phyloP scores from a whole-genome alignment of 2,888 invertebrate genomes.

The Sarcophaga rosellei region DNA sequence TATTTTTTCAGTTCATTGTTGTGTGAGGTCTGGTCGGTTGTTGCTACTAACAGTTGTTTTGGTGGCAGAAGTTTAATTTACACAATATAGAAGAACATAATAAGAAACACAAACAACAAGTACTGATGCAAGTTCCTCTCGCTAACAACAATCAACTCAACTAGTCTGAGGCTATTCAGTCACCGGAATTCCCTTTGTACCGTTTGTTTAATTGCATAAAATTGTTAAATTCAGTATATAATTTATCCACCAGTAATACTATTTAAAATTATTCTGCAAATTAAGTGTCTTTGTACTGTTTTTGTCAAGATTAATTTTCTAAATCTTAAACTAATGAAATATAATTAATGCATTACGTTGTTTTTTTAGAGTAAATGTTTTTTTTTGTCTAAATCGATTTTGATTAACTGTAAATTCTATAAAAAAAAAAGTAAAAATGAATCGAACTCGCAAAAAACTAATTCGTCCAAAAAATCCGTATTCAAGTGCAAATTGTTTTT shows the following conservation, averaged over 20 bases:
- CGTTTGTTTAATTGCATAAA: background rate
- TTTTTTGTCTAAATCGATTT: slow-evolving; percentile 13
- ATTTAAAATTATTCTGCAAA: background rate
- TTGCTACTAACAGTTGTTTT: slow-evolving; percentile 10
- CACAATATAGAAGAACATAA: background rate
- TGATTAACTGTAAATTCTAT: slow-evolving; percentile 61
- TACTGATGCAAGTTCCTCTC: background rate
- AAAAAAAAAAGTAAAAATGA: slow-evolving; percentile 77
- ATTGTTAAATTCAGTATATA: background rate
- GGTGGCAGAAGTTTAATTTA: background rate
- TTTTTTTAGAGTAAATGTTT: background rate
- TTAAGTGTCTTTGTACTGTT: background rate
- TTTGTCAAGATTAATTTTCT: background rate
- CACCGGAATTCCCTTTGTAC: background rate
- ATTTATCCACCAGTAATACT: background rate
- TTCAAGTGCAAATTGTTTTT: slow-evolving; percentile 85
- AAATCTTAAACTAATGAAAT: background rate
- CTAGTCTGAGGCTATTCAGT: background rate
- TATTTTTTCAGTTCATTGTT: slow-evolving; percentile 17
- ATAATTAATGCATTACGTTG: background rate
- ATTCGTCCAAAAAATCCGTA: slow-evolving; percentile 84
- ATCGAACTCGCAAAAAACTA: slow-evolving; percentile 81
- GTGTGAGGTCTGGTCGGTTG: slow-evolving; percentile 14
- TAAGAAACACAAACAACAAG: background rate
- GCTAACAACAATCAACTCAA: slow-evolving; percentile 8